Percentiles rank a stretch among this genome's conserved stretches.
Evolutionary conservation across 1,140 invertebrate genomes (phyloP).

Genomic region (Trachymyrmex septentrionalis): DNA sequence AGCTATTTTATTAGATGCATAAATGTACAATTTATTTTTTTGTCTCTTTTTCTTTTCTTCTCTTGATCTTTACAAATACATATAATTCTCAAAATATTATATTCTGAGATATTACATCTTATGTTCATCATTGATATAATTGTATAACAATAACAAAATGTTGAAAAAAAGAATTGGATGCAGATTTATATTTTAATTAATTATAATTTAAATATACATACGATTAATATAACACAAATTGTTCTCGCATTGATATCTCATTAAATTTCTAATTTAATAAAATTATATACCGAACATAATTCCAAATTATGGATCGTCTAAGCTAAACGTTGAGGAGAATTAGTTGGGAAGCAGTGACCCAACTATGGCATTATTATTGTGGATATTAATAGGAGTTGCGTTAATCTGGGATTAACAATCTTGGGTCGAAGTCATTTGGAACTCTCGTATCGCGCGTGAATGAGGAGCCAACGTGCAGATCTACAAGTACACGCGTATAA

Average conservation of each 20-base stretch:
- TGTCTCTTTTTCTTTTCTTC: not conserved
- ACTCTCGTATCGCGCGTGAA: conserved; percentile 13
- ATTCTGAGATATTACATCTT: not conserved
- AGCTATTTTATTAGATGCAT: conserved; percentile 38
- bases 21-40: conserved; percentile 23
- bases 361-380: conserved; percentile 3
- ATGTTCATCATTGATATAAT: not conserved
- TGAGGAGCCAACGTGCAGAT: not conserved
- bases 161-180: not conserved
- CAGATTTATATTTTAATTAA: not conserved
- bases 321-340: not conserved
- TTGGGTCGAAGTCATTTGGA: conserved; percentile 52
- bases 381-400: conserved; percentile 35
- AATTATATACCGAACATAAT: not conserved
- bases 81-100: not conserved
- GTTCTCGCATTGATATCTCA: not conserved
- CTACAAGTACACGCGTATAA: conserved; percentile 31
- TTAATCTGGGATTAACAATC: conserved; percentile 39
- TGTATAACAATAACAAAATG: not conserved
- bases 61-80: not conserved
- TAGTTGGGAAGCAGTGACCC: conserved; percentile 6
- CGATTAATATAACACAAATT: not conserved
- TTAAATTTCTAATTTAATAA: conserved; percentile 1
- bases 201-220: not conserved
- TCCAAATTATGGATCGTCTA: not conserved